Percentiles rank a stretch among this genome's conserved stretches.
Conservation (phyloP, 2,797 vertebrate species). For the Ctenochaetus hawaiiensis region DNA sequence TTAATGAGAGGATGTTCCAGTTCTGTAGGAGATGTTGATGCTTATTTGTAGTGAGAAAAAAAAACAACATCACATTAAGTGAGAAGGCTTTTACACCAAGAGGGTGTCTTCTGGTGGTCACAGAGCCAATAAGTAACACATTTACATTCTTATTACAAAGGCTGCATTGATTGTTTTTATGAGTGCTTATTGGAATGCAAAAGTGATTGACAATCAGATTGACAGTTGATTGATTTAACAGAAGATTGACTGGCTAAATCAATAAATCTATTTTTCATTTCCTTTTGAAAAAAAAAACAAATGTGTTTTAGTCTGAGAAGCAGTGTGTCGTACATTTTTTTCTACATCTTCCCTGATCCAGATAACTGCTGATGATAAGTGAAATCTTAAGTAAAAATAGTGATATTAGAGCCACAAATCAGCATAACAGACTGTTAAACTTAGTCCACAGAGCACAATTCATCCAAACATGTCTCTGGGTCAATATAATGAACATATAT, state of each 20-base stretch:
- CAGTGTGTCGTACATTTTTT: neutral
- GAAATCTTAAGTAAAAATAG: neutral
- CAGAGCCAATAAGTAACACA: slow-evolving; percentile 37
- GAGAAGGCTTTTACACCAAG: slow-evolving; percentile 19
- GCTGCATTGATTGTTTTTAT: slow-evolving; percentile 50
- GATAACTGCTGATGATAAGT: neutral
- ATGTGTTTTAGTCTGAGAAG: slow-evolving; percentile 27
- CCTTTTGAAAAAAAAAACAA: slow-evolving; percentile 33
- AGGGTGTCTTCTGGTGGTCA: slow-evolving; percentile 12
- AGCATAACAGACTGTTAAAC: neutral
- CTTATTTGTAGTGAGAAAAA: slow-evolving; percentile 13
- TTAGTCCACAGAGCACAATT: slow-evolving; percentile 2
- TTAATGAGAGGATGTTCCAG: slow-evolving; percentile 51
- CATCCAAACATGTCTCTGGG: neutral
- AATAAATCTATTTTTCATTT: slow-evolving; percentile 57
- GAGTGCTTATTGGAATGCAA: slow-evolving; percentile 58
- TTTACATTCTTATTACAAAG: slow-evolving; percentile 51
- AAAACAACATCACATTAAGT: no score
- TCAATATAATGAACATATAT: slow-evolving; percentile 13
- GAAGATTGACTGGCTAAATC: slow-evolving; percentile 44
- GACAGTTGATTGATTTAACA: slow-evolving; percentile 59
- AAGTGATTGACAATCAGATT: slow-evolving; percentile 49
- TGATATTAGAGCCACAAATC: slow-evolving; percentile 12
- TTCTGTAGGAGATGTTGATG: slow-evolving; percentile 22
- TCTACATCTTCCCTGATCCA: neutral